Evolutionary conservation across 1,140 invertebrate species (phyloP).

Genomic region (Octopus sinensis): DNA sequence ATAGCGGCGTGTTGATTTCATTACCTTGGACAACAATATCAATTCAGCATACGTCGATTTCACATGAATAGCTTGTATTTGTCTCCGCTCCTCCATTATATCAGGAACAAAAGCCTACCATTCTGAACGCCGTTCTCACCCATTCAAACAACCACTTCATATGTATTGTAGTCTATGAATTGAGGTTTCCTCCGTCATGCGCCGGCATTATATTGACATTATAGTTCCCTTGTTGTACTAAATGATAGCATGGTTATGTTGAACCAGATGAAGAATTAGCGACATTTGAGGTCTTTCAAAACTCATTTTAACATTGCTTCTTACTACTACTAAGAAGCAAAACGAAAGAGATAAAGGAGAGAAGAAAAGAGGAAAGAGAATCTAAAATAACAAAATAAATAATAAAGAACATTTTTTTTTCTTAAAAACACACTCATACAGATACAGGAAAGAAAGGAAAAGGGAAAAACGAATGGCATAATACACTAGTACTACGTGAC

Average conservation of each 20-base stretch:
- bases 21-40: conserved; percentile 9
- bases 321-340: no score
- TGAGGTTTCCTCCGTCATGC: conserved; percentile 10
- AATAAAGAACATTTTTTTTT: no score
- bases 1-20: conserved; percentile 6
- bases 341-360: no score
- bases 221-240: conserved; percentile 6
- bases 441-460: no score
- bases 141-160: conserved; percentile 4
- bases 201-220: neutral
- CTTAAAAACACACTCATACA: no score
- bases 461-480: no score
- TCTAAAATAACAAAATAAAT: no score
- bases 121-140: neutral
- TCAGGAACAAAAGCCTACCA: neutral
- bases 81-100: neutral
- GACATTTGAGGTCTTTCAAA: neutral
- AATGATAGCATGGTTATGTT: conserved; percentile 4
- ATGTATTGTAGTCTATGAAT: neutral
- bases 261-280: conserved; percentile 4
- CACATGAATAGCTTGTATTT: conserved; percentile 3
- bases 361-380: no score
- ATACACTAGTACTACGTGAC: no score
- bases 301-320: no score
- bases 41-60: conserved; percentile 10